These are phyloP conservation scores for Taphrorychus bicolor DNA, from an alignment of 2,888 invertebrate genomes.

Conservation along the genomic window DNA sequence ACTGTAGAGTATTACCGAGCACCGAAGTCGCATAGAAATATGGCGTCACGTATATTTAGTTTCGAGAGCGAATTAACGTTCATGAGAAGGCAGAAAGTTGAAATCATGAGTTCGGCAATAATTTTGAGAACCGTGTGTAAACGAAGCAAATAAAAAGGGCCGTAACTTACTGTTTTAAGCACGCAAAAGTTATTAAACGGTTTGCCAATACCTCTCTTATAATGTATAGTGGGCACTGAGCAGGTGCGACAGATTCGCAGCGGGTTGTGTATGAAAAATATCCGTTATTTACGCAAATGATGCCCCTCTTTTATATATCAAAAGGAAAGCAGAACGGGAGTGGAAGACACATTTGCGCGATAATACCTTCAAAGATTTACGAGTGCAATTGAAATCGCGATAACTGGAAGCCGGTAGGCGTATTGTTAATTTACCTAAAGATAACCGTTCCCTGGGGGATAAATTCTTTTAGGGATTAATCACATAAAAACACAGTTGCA, in stretches of 20 bases:
- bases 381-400: not conserved
- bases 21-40: too few species aligned
- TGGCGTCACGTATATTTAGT: too few species aligned
- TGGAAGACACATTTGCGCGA: slow-evolving; percentile 3
- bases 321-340: slow-evolving; percentile 14
- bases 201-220: slow-evolving; percentile 6
- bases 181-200: slow-evolving; percentile 3
- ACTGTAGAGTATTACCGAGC: too few species aligned
- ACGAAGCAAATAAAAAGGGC: too few species aligned
- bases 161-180: slow-evolving; percentile 1
- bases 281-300: slow-evolving; percentile 29
- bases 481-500: not conserved
- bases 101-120: too few species aligned
- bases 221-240: slow-evolving; percentile 31
- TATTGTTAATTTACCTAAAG: not conserved
- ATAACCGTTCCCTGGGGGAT: too few species aligned
- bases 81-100: too few species aligned
- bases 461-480: too few species aligned
- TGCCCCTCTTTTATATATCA: slow-evolving; percentile 24
- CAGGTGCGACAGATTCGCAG: slow-evolving; percentile 30
- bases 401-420: not conserved
- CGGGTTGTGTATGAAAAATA: slow-evolving; percentile 25
- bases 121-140: too few species aligned
- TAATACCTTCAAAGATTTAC: slow-evolving; percentile 4
- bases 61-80: too few species aligned